Conservation (phyloP, 1,140 invertebrate genomes). For the Meloidogyne chitwoodi region DNA sequence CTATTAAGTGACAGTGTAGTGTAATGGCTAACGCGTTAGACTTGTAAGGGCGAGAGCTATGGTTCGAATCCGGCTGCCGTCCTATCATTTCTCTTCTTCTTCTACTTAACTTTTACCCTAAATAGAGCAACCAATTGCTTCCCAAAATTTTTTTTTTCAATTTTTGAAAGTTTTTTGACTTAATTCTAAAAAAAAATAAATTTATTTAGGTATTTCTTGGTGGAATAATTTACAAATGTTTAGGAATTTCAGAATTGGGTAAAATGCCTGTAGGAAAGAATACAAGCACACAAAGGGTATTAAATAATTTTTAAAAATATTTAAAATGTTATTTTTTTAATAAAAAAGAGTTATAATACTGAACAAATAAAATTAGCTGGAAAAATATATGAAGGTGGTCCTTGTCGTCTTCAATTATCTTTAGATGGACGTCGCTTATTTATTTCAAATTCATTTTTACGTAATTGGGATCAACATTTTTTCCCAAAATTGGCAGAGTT, state of each 20-base stretch:
- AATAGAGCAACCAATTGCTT: too few relatives aligned
- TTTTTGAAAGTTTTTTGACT: too few relatives aligned
- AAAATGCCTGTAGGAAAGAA: slow-evolving; percentile 1
- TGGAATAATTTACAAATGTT: slow-evolving; percentile 36
- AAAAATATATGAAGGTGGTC: slow-evolving; percentile 70
- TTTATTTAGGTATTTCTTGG: slow-evolving; percentile 39
- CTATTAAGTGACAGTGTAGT: too few relatives aligned
- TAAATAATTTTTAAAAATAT: slow-evolving; percentile 1
- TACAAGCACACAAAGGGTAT: neutral
- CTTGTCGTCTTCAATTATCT: slow-evolving; percentile 91
- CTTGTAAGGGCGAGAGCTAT: too few relatives aligned
- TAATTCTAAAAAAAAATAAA: too few relatives aligned
- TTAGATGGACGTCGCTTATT: slow-evolving; percentile 88
- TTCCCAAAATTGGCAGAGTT: slow-evolving; percentile 67
- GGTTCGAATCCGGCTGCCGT: too few relatives aligned
- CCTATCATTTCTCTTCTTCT: too few relatives aligned
- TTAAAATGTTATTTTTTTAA: too few relatives aligned
- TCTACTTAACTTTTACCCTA: too few relatives aligned
- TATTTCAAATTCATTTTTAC: slow-evolving; percentile 81
- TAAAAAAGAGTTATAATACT: slow-evolving; percentile 24
- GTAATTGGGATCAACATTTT: slow-evolving; percentile 86
- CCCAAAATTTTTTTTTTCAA: too few relatives aligned
- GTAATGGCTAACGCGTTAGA: too few relatives aligned
- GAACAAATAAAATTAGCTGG: slow-evolving; percentile 10
- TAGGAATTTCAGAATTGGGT: slow-evolving; percentile 22